Evolutionary conservation across 2,113 vertebrate species (phyloP).

Genomic region (Alethe diademata): DNA sequence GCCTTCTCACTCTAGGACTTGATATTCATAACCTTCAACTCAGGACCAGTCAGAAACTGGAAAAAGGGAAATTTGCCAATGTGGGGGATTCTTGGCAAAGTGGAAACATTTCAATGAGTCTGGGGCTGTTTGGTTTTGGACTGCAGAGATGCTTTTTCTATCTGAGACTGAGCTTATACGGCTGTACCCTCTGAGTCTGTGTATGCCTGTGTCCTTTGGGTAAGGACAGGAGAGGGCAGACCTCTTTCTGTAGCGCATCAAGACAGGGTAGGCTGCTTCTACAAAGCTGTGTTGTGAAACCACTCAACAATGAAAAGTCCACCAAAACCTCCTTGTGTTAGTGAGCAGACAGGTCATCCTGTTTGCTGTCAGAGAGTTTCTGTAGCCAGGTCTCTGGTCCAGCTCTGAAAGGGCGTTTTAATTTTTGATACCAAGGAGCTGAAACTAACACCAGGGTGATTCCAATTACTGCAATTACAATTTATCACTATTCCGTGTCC

Average conservation of each 20-base stretch:
- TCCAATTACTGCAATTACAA: not conserved
- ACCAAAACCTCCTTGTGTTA: not conserved
- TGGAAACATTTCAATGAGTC: not conserved
- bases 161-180: not conserved
- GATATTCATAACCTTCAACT: not conserved
- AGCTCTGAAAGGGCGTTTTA: not conserved
- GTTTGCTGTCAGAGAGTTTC: not conserved
- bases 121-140: not conserved
- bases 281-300: not conserved
- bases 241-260: not conserved
- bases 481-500: not conserved
- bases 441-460: not conserved
- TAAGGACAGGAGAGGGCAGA: not conserved
- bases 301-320: not conserved
- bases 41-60: accelerated
- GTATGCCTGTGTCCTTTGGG: accelerated
- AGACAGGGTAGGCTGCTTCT: not conserved
- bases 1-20: not conserved
- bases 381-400: not conserved
- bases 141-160: not conserved
- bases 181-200: not conserved
- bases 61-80: not conserved
- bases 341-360: not conserved
- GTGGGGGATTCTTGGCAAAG: not conserved
- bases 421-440: not conserved